Percentiles rank a stretch among this genome's conserved stretches.
phyloP scores from a whole-genome alignment of 2,797 vertebrate species.

The Rhinogobio ventralis region DNA sequence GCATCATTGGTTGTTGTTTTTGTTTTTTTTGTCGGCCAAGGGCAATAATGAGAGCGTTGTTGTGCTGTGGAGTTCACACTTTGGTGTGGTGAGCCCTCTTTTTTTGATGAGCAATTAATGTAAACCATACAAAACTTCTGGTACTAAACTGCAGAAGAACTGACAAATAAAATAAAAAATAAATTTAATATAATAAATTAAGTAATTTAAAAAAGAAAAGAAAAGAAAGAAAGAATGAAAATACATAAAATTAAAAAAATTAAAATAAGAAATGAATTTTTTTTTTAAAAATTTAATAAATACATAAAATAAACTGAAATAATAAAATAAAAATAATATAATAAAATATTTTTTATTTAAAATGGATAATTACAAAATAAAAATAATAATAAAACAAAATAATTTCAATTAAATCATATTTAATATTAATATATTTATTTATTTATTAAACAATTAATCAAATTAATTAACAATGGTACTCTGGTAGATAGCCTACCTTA shows the following conservation, averaged over 20 bases:
- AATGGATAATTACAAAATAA: not conserved
- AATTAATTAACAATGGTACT: not conserved
- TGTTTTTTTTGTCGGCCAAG: conserved; percentile 47
- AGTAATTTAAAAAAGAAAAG: no score
- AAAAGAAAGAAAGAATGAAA: no score
- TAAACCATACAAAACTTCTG: not conserved
- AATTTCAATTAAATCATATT: not conserved
- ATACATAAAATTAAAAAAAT: not conserved
- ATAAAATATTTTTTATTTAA: no score
- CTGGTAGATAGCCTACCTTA: not conserved
- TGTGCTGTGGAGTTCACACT: conserved; percentile 35
- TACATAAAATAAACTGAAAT: no score
- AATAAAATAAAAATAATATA: not conserved
- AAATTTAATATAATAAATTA: no score
- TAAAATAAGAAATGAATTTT: no score
- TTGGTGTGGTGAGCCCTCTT: conserved; percentile 41
- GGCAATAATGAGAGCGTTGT: conserved; percentile 49
- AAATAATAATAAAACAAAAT: not conserved
- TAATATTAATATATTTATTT: not conserved
- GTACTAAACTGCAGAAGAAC: conserved; percentile 12
- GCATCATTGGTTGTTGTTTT: conserved; percentile 29
- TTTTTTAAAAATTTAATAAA: no score
- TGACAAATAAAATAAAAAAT: not conserved
- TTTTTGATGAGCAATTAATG: conserved; percentile 36
- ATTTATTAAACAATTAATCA: not conserved